Evolutionary conservation across 2,797 vertebrate species (phyloP).

Genomic region (Cuniculus paca): DNA sequence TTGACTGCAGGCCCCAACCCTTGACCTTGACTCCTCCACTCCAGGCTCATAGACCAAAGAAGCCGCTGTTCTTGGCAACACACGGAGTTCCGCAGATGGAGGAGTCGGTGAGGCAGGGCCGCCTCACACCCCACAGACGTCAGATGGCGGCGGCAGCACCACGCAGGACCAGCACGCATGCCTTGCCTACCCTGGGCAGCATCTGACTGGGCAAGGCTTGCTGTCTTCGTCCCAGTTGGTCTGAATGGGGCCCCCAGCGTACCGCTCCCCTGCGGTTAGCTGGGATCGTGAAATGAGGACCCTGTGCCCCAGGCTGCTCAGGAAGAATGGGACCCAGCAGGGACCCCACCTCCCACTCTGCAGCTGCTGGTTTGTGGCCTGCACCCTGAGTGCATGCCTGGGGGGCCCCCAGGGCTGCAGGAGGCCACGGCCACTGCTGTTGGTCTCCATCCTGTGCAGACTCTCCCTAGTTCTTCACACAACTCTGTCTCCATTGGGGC

Average conservation of each 20-base stretch:
- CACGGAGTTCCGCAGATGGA: background rate
- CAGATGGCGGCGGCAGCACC: background rate
- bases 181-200: background rate
- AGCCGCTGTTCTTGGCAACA: conserved; percentile 64
- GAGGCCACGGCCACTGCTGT: background rate
- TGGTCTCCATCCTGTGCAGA: conserved; percentile 25
- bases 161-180: background rate
- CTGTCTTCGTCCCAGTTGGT: background rate
- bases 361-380: background rate
- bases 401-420: background rate
- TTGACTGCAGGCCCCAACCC: background rate
- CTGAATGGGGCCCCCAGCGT: background rate
- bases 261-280: conserved; percentile 39
- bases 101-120: background rate
- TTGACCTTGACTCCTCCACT: conserved; percentile 68
- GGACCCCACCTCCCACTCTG: background rate
- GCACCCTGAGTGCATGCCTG: background rate
- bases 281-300: conserved; percentile 25
- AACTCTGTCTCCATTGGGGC: background rate
- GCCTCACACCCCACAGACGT: background rate
- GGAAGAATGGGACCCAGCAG: conserved; percentile 54
- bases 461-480: conserved; percentile 20
- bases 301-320: background rate
- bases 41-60: conserved; percentile 79
- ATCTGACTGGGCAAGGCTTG: conserved; percentile 14